Evolutionary conservation across 2,888 invertebrate genomes (phyloP), one percentile per base, ranked within the genome.

Genomic region (Steinernema scapterisci): DNA sequence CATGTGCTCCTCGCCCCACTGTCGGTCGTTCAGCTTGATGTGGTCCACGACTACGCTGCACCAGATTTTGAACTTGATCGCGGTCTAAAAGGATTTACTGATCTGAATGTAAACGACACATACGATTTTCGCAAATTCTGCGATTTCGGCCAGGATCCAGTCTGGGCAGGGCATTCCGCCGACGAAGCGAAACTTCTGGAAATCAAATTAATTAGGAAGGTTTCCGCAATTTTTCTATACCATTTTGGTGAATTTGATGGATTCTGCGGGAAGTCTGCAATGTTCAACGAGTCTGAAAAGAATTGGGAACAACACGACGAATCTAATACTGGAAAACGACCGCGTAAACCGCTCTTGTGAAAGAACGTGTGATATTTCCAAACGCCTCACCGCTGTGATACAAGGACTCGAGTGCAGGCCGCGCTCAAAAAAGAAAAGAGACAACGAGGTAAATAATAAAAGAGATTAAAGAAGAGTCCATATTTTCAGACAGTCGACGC

Each of bases 91-190:
- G 78, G 16, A 31, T 9, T 9, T 9, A 9, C 9, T 3, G 38
- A 38, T 38, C 9, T 38, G 3, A 38, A 38, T 38, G 38, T 3
- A 38, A 38, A 9, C 38, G 5, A 38, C 25, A 72, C 77, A 16
- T 71, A 83, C 83, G 63, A 83, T 79, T 73, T 79, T 78, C 11
- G 83, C 73, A 45, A 81, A 79, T 25, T 80, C 80, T 0, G 83
- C 76, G 21, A 83, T 84, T 73, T 83, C 76, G 7, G 78, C 76
- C 45, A 83, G 74, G 13, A 83, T 46, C 84, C 84, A 83, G 70
- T 83, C 83, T 9, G 83, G 83, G 45, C 82, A 83, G 63, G 84
- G 82, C 46, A 83, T 72, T 13, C 80, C 81, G 38, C 82, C 82
- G 19, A 80, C 74, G 56, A 83, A 83, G 1, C 79, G 82, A 72